A percentile compares a stretch with the other conserved stretches of the same genome.
Conservation (phyloP, 2,888 invertebrate genomes). For the Acanthoscelides obtectus region DNA sequence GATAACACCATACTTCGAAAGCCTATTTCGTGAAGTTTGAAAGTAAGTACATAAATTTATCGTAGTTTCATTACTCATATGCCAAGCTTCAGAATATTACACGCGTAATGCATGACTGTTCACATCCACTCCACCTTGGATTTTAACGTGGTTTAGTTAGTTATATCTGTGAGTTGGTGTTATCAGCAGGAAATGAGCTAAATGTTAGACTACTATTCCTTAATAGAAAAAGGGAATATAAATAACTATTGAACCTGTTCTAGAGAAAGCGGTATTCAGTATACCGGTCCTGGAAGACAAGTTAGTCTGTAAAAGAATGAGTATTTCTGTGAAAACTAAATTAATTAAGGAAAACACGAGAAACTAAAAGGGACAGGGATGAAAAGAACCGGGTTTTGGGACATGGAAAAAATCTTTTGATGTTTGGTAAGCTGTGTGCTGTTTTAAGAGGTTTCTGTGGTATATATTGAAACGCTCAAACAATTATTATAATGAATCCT, state of each 20-base stretch:
- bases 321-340: neutral
- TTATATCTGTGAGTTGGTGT: neutral
- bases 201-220: neutral
- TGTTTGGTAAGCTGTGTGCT: neutral
- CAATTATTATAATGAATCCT: too few relatives aligned
- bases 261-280: slow-evolving; percentile 25
- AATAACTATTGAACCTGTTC: slow-evolving; percentile 9
- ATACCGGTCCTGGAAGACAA: slow-evolving; percentile 29
- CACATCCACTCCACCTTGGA: too few relatives aligned
- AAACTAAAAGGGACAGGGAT: neutral
- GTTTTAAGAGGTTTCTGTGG: too few relatives aligned
- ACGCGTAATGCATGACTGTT: too few relatives aligned
- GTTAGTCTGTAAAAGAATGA: slow-evolving; percentile 32
- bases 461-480: too few relatives aligned
- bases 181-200: neutral
- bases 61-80: too few relatives aligned
- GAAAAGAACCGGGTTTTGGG: neutral
- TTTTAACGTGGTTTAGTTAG: too few relatives aligned
- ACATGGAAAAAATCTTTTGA: neutral
- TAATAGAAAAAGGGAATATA: neutral
- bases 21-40: too few relatives aligned
- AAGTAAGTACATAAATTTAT: too few relatives aligned
- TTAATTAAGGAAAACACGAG: neutral
- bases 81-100: too few relatives aligned
- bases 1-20: too few relatives aligned